These are phyloP conservation scores for Eupithecia abbreviata DNA, from an alignment of 2,888 invertebrate genomes.

Conservation along the genomic window DNA sequence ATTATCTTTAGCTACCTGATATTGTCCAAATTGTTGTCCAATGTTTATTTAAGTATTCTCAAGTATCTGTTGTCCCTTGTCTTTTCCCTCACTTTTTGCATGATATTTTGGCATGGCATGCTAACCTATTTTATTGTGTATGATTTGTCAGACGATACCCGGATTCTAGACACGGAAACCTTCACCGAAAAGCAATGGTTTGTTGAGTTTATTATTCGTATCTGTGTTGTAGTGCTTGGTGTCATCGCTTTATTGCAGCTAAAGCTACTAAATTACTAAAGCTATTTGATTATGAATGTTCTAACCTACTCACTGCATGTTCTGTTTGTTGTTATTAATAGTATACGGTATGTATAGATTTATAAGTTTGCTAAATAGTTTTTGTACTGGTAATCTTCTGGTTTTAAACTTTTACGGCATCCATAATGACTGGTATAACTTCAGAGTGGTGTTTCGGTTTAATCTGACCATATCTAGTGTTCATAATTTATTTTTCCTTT, in stretches of 20 bases:
- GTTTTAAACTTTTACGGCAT: neutral
- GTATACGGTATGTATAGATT: neutral
- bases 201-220: conserved; percentile 72
- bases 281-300: conserved; percentile 40
- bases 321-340: conserved; percentile 26
- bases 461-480: too few species aligned
- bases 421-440: neutral
- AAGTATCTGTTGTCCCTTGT: conserved; percentile 51
- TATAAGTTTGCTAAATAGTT: neutral
- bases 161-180: conserved; percentile 80
- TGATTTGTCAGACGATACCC: conserved; percentile 82
- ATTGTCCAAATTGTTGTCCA: conserved; percentile 26
- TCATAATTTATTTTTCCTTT: neutral
- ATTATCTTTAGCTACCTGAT: conserved; percentile 8
- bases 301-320: conserved; percentile 36
- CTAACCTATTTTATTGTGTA: conserved; percentile 77
- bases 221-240: conserved; percentile 55
- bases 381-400: neutral
- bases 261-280: conserved; percentile 56
- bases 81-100: conserved; percentile 67
- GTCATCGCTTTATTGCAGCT: conserved; percentile 55
- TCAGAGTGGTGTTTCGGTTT: neutral
- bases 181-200: conserved; percentile 77
- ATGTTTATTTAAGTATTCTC: conserved; percentile 48
- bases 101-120: conserved; percentile 81